Base-by-base conservation (phyloP, 2,113 vertebrate genomes). In the Panthera tigris region DNA sequence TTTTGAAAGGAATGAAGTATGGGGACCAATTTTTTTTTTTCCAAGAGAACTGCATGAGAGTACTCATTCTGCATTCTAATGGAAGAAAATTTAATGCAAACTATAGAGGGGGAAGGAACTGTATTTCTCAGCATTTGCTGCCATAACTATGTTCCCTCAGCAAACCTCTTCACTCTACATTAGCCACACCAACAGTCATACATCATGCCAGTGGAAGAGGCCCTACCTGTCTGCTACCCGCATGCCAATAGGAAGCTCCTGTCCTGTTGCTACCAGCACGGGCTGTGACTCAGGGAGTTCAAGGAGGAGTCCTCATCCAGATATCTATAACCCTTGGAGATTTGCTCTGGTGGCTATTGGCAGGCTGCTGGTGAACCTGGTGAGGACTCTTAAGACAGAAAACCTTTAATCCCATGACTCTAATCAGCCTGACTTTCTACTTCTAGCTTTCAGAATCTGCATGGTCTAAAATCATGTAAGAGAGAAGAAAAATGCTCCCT, bases 101-200 rank as follows among this genome's bases (percentile, higher is more conserved):
- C 63, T 0, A 0, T 19, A 45, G 52, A 25, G 25, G 3, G 36
- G 14, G 15, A 27, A n/a, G 33, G 5, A 89, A 88, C 0, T 95
- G 36, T 65, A 1, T 52, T 96, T 89, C 66, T 98, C 65, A 97
- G 78, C 81, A 97, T 83, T 41, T 81, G 7, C 52, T 90, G n/a
- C 4, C 84, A 4, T 95, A 95, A 95, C 86, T 93, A n/a, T 73
- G 31, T 14, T 48, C 48, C 89, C 96, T 95, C 61, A 63, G 23
- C 88, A 81, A 63, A 93, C n/a, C 4, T 52, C 85, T 69, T 13
- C 2, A 9, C 16, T 52, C 2, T 41, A n/a, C 63, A 48, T 1
- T 31, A 36, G 25, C 65, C 1, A 3, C 21, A 23, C 90, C 55
- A 31, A 18, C 39, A 79, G 66, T 73, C 27, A 50, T 82, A 25